These are phyloP conservation scores for Aptenodytes patagonicus DNA, from an alignment of 2,113 vertebrate species.

Conservation along the genomic window DNA sequence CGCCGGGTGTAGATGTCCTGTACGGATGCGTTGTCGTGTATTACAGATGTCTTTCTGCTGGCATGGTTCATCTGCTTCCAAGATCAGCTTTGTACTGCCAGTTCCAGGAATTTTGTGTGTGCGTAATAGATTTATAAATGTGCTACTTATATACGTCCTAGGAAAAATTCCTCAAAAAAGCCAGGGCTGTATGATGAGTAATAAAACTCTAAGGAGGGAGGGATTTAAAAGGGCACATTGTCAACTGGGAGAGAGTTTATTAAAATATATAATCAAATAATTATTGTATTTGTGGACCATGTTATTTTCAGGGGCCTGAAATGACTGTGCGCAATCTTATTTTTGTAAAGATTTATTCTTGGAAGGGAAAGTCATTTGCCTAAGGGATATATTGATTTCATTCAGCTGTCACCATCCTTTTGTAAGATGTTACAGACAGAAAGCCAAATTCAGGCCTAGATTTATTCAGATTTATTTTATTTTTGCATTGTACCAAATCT, in stretches of 20 bases:
- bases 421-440: neutral
- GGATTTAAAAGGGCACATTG: neutral
- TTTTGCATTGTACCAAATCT: neutral
- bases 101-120: neutral
- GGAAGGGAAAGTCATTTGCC: conserved; percentile 22
- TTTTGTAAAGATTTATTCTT: conserved; percentile 39
- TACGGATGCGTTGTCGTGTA: fast-evolving
- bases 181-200: neutral
- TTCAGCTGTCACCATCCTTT: conserved; percentile 8
- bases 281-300: neutral
- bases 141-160: neutral
- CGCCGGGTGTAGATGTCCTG: fast-evolving
- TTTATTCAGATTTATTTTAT: neutral
- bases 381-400: conserved; percentile 43
- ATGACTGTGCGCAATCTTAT: neutral
- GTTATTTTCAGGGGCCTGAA: neutral
- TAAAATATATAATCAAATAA: conserved; percentile 23
- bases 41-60: neutral
- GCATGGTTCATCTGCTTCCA: neutral
- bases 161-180: neutral
- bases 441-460: neutral
- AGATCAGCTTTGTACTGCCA: neutral
- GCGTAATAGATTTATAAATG: neutral
- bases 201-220: neutral
- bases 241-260: neutral